Percentiles rank a stretch among this genome's conserved stretches.
These are phyloP conservation scores for Pogonophryne albipinna DNA, from an alignment of 2,797 vertebrate genomes.

Conservation along the genomic window DNA sequence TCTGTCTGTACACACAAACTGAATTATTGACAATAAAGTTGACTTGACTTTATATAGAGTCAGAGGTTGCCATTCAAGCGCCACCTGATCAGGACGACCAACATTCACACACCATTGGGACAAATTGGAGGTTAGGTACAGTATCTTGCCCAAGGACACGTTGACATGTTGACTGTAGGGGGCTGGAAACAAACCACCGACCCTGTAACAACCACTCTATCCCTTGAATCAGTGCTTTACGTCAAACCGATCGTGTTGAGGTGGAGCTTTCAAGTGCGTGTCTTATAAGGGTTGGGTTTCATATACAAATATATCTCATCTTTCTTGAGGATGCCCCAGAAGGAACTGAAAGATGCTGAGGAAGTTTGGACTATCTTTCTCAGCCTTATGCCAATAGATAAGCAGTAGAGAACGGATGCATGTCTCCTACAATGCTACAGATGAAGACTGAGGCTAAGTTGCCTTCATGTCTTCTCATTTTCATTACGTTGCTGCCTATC, in stretches of 20 bases:
- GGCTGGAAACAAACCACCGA: too few relatives aligned
- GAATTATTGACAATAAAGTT: too few relatives aligned
- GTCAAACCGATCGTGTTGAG: background rate
- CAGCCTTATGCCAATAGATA: background rate
- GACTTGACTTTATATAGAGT: too few relatives aligned
- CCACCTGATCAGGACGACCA: too few relatives aligned
- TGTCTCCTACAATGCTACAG: slow-evolving; percentile 11
- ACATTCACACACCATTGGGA: too few relatives aligned
- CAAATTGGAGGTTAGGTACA: too few relatives aligned
- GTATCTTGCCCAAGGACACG: too few relatives aligned
- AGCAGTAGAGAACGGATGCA: slow-evolving; percentile 1
- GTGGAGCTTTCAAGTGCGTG: background rate
- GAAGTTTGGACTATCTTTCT: background rate
- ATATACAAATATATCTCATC: background rate
- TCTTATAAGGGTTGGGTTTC: background rate
- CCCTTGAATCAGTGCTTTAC: too few relatives aligned
- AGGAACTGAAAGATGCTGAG: background rate
- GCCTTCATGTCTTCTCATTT: slow-evolving; percentile 53
- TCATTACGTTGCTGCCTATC: slow-evolving; percentile 66
- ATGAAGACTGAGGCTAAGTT: slow-evolving; percentile 28
- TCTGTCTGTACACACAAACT: too few relatives aligned
- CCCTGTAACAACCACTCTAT: too few relatives aligned
- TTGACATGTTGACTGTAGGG: too few relatives aligned
- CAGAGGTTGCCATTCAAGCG: too few relatives aligned
- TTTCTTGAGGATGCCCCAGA: background rate